Percentiles rank a stretch among this genome's conserved stretches.
These are phyloP conservation scores for Calephelis virginiensis DNA, from an alignment of 1,140 invertebrate species.

Conservation along the genomic window DNA sequence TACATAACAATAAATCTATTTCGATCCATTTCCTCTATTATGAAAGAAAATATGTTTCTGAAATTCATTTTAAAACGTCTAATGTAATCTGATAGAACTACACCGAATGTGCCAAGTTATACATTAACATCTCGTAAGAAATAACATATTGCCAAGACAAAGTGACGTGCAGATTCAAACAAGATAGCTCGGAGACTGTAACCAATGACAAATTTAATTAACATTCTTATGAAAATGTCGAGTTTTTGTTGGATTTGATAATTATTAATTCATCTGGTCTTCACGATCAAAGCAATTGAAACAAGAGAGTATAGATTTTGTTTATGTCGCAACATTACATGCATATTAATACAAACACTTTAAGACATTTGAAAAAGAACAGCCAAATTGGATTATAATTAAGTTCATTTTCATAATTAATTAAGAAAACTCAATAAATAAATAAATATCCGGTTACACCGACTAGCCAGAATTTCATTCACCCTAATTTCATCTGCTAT, in stretches of 20 bases:
- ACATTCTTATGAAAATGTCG: neutral
- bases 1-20: too few species aligned
- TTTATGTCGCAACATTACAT: too few species aligned
- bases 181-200: neutral
- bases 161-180: constrained; percentile 7
- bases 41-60: neutral
- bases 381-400: too few species aligned
- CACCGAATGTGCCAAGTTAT: constrained; percentile 35
- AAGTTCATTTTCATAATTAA: too few species aligned
- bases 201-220: constrained; percentile 5
- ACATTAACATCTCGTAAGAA: constrained; percentile 59
- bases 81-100: constrained; percentile 5
- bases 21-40: too few species aligned
- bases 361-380: too few species aligned
- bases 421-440: too few species aligned
- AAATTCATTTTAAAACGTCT: constrained; percentile 7
- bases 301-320: too few species aligned
- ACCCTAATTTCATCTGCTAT: too few species aligned
- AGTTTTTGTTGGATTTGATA: constrained; percentile 3
- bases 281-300: neutral
- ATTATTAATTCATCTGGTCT: neutral
- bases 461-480: too few species aligned
- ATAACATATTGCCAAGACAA: constrained; percentile 48
- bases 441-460: too few species aligned
- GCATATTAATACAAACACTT: too few species aligned